A percentile compares a stretch with the other conserved stretches of the same genome.
phyloP scores from a whole-genome alignment of 2,113 vertebrate species.

The Erpornis zantholeuca region DNA sequence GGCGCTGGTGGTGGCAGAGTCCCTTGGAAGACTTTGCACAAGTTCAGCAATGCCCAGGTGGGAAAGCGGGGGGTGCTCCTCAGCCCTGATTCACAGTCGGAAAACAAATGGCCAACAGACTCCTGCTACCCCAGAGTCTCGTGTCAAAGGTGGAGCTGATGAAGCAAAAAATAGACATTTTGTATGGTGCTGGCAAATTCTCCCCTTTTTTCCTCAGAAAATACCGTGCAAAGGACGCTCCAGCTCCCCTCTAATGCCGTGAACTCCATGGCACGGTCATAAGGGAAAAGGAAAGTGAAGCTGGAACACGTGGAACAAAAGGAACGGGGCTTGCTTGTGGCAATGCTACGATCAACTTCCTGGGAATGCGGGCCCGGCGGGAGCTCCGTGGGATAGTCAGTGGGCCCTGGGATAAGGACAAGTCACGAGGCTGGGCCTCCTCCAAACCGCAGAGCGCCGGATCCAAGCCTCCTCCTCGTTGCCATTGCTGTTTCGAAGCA shows the following conservation, averaged over 20 bases:
- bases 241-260: slow-evolving; percentile 30
- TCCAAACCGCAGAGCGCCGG: background rate
- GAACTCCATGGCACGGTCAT: slow-evolving; percentile 47
- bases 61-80: background rate
- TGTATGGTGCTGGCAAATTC: slow-evolving; percentile 5
- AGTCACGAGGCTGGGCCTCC: background rate
- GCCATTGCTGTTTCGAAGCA: background rate
- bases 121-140: slow-evolving; percentile 20
- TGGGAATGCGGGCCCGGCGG: background rate
- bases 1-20: slow-evolving; percentile 63
- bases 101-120: slow-evolving; percentile 13
- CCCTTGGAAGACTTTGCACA: slow-evolving; percentile 69
- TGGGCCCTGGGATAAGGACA: background rate
- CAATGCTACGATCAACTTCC: slow-evolving; percentile 37
- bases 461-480: background rate
- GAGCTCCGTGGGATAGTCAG: background rate
- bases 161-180: slow-evolving; percentile 37
- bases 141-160: background rate
- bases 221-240: slow-evolving; percentile 35
- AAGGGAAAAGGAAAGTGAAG: slow-evolving; percentile 33
- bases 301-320: background rate
- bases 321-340: background rate
- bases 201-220: background rate
- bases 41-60: slow-evolving; percentile 65
- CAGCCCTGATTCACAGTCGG: background rate